Percentiles rank a stretch among this genome's conserved stretches.
phyloP scores from a whole-genome alignment of 2,113 vertebrate genomes.

The Anas platyrhynchos region DNA sequence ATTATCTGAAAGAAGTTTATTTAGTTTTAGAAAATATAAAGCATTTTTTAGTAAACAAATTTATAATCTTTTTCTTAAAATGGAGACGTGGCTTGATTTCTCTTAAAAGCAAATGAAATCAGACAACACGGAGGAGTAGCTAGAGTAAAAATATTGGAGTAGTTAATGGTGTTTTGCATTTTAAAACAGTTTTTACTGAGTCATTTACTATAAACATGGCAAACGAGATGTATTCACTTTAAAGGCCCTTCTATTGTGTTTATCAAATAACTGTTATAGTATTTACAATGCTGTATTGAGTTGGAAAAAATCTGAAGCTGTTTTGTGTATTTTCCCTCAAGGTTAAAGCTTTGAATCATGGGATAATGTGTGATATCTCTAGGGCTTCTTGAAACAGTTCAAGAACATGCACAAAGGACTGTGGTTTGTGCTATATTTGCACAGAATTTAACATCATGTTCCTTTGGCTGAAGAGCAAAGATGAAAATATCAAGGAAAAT shows the following conservation, averaged over 20 bases:
- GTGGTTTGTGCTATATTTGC: conserved; percentile 59
- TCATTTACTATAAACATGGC: conserved; percentile 39
- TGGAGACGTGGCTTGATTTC: not conserved
- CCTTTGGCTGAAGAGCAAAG: conserved; percentile 55
- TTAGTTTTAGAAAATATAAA: not conserved
- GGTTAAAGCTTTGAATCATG: conserved; percentile 74
- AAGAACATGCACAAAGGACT: conserved; percentile 61
- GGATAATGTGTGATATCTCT: conserved; percentile 67
- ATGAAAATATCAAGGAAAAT: conserved; percentile 28
- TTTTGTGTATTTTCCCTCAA: conserved; percentile 69
- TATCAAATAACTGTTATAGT: conserved; percentile 52
- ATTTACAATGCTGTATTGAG: conserved; percentile 46
- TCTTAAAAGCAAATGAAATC: conserved; percentile 2
- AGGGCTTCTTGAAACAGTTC: conserved; percentile 71
- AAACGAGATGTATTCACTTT: not conserved
- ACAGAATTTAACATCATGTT: conserved; percentile 63
- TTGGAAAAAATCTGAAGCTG: conserved; percentile 55
- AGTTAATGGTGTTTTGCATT: conserved; percentile 34
- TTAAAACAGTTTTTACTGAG: conserved; percentile 31
- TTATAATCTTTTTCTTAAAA: not conserved
- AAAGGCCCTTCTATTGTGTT: conserved; percentile 46
- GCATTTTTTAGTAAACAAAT: not conserved
- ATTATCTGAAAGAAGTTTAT: not conserved
- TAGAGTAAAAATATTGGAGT: not conserved
- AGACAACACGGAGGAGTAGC: not conserved